Evolutionary conservation across 2,888 invertebrate genomes (phyloP).

Genomic region (Xanthia togata): DNA sequence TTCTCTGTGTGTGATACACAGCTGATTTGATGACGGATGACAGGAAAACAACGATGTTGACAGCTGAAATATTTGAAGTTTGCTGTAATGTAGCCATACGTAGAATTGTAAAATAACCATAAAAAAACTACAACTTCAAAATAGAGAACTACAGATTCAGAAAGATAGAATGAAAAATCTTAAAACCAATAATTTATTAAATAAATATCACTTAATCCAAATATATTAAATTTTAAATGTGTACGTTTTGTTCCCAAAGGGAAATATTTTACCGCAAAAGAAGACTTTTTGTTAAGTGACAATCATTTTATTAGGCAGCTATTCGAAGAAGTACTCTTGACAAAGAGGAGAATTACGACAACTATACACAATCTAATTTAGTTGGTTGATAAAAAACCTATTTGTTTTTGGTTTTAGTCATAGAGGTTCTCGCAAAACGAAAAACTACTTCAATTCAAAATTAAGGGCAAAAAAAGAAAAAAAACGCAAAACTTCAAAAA

Average conservation of each 20-base stretch:
- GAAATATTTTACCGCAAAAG: slow-evolving; percentile 8
- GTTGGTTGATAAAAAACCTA: slow-evolving; percentile 6
- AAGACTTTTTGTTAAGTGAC: slow-evolving; percentile 3
- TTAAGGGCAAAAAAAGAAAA: slow-evolving; percentile 67
- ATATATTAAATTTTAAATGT: background rate
- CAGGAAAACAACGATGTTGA: slow-evolving; percentile 84
- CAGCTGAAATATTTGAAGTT: slow-evolving; percentile 59
- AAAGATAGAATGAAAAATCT: fast-evolving
- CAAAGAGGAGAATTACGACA: background rate
- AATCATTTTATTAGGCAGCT: slow-evolving; percentile 4
- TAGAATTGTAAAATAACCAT: slow-evolving; percentile 20
- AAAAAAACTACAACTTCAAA: background rate
- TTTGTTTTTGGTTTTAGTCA: slow-evolving; percentile 5
- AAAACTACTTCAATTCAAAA: background rate
- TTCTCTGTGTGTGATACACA: slow-evolving; percentile 89
- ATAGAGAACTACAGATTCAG: background rate
- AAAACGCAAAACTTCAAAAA: slow-evolving; percentile 83
- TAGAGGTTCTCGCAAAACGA: background rate
- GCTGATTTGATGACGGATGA: slow-evolving; percentile 88
- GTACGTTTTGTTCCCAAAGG: background rate
- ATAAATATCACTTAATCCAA: fast-evolving
- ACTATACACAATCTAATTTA: background rate
- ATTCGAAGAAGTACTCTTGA: background rate
- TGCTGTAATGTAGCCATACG: slow-evolving; percentile 58
- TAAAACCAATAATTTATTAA: fast-evolving